Conservation (phyloP, 2,888 invertebrate genomes). For the Synanthedon vespiformis region DNA sequence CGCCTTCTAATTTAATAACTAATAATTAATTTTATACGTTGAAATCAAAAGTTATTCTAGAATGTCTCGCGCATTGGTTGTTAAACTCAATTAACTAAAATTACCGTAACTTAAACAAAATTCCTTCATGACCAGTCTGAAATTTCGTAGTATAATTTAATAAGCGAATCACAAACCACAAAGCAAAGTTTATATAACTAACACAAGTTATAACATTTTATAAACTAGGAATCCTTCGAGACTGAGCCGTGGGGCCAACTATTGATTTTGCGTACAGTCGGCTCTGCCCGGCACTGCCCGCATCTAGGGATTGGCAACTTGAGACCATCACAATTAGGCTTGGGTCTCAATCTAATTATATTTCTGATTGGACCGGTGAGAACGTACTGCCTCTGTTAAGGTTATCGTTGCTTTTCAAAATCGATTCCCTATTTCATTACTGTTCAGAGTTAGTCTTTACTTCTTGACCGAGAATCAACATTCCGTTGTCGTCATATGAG, state of each 20-base stretch:
- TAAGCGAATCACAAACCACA: not conserved
- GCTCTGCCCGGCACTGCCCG: constrained; percentile 14
- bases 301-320: constrained; percentile 51
- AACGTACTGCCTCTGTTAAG: not conserved
- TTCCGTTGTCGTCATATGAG: no score
- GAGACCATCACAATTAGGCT: constrained; percentile 63
- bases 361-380: constrained; percentile 50
- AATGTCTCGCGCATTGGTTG: no score
- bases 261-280: constrained; percentile 46
- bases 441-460: no score
- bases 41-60: no score
- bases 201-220: constrained; percentile 22
- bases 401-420: not conserved
- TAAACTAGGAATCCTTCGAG: constrained; percentile 26
- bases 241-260: constrained; percentile 39
- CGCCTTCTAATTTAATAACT: no score
- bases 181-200: not conserved
- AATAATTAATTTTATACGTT: no score
- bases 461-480: no score
- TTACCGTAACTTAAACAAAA: no score
- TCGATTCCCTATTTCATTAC: not conserved
- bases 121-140: no score
- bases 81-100: no score
- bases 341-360: constrained; percentile 64
- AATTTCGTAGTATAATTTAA: not conserved